phyloP scores from a whole-genome alignment of 2,797 vertebrate genomes.

The Varecia variegata region DNA sequence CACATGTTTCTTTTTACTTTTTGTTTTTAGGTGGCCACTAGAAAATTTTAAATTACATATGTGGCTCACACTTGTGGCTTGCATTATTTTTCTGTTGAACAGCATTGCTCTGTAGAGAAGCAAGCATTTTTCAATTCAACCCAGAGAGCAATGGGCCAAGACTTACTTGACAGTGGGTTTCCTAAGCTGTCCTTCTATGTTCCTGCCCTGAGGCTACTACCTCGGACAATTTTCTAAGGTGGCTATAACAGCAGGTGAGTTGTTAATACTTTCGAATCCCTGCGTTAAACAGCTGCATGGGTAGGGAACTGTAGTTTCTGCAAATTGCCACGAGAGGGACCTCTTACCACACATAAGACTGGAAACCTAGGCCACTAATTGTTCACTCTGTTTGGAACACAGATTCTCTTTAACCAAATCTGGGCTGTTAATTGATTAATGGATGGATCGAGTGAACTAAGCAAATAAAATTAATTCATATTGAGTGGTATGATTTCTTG shows the following conservation, averaged over 20 bases:
- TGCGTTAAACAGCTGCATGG: fast-evolving
- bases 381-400: neutral
- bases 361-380: neutral
- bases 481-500: neutral
- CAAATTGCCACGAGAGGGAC: neutral
- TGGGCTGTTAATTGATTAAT: neutral
- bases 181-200: neutral
- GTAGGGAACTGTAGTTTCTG: neutral
- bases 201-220: neutral
- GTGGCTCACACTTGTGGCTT: neutral
- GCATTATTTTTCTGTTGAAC: neutral
- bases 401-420: neutral
- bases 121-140: neutral
- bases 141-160: neutral
- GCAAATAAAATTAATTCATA: neutral
- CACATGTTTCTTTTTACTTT: neutral
- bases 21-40: neutral
- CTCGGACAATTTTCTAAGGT: neutral
- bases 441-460: neutral
- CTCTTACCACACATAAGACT: neutral
- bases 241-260: neutral
- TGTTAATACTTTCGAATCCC: neutral
- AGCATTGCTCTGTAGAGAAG: neutral
- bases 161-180: neutral
- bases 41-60: neutral